Percentiles rank a stretch among this genome's conserved stretches.
These are phyloP conservation scores for Synanthedon vespiformis DNA, from an alignment of 2,888 invertebrate genomes.

Conservation along the genomic window DNA sequence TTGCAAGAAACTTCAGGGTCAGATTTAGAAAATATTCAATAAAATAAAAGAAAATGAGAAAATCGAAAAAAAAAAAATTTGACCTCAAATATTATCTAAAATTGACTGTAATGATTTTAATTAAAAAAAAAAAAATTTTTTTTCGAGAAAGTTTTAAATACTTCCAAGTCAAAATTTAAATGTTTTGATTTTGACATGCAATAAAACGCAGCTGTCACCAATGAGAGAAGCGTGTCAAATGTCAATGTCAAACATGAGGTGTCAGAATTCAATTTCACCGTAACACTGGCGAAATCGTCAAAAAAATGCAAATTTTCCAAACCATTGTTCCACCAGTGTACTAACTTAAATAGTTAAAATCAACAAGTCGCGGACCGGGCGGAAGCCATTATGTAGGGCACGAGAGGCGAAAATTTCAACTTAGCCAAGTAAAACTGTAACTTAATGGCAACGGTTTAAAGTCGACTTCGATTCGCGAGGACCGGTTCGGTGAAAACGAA, in stretches of 20 bases:
- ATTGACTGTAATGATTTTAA: too few relatives aligned
- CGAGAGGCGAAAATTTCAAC: slow-evolving; percentile 51
- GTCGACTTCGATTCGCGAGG: slow-evolving; percentile 16
- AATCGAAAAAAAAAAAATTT: not conserved
- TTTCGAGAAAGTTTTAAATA: too few relatives aligned
- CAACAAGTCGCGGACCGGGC: slow-evolving; percentile 42
- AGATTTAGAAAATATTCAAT: not conserved
- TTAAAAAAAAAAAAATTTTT: too few relatives aligned
- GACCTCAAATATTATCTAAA: too few relatives aligned
- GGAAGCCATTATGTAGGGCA: slow-evolving; percentile 56
- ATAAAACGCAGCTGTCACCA: too few relatives aligned
- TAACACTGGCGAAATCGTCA: not conserved
- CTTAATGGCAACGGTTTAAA: slow-evolving; percentile 17
- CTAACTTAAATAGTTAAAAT: slow-evolving; percentile 49
- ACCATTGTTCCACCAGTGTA: slow-evolving; percentile 19
- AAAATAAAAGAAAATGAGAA: not conserved
- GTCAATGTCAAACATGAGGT: not conserved
- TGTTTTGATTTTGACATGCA: too few relatives aligned
- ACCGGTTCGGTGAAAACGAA: slow-evolving; percentile 51
- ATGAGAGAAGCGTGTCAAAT: not conserved
- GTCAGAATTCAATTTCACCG: slow-evolving; percentile 2
- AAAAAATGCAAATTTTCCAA: slow-evolving; percentile 3
- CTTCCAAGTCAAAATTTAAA: too few relatives aligned
- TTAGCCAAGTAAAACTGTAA: slow-evolving; percentile 17
- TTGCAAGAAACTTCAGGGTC: not conserved